Percentiles rank a stretch among this genome's conserved stretches.
Conservation (phyloP, 2,797 vertebrate genomes). For the Lagorchestes hirsutus region DNA sequence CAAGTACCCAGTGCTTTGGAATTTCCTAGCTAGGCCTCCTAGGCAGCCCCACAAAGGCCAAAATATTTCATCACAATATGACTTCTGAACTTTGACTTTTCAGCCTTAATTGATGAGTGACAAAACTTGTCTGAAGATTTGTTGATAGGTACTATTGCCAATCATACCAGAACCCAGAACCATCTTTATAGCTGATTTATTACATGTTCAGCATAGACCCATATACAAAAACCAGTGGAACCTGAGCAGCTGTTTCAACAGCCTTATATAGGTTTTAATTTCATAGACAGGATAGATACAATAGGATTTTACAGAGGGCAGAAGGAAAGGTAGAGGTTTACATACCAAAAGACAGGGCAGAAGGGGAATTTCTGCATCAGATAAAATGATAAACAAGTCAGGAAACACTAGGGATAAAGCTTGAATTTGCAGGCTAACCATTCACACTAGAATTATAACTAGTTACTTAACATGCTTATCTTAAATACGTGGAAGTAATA, state of each 20-base stretch:
- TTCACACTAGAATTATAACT: not conserved
- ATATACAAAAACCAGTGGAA: not conserved
- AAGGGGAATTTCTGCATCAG: not conserved
- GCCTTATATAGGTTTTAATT: not conserved
- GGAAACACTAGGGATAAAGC: not conserved
- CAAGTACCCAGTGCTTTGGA: not conserved
- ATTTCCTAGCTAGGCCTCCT: not conserved
- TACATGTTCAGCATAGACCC: not conserved
- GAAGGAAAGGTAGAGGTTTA: not conserved
- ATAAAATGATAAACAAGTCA: not conserved
- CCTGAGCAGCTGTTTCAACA: not conserved
- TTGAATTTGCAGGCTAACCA: not conserved
- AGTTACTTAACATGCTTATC: not conserved
- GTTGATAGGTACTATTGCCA: not conserved
- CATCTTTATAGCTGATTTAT: too few relatives aligned
- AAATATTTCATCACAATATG: not conserved
- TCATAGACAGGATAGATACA: not conserved
- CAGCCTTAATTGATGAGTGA: not conserved
- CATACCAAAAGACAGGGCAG: not conserved
- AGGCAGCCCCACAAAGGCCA: not conserved
- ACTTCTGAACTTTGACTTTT: not conserved
- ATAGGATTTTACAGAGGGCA: not conserved
- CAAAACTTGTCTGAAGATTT: not conserved
- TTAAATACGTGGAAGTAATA: not conserved
- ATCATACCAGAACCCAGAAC: not conserved